Base-by-base conservation (phyloP, 2,113 vertebrate genomes). In the Trematocara macrostoma region DNA sequence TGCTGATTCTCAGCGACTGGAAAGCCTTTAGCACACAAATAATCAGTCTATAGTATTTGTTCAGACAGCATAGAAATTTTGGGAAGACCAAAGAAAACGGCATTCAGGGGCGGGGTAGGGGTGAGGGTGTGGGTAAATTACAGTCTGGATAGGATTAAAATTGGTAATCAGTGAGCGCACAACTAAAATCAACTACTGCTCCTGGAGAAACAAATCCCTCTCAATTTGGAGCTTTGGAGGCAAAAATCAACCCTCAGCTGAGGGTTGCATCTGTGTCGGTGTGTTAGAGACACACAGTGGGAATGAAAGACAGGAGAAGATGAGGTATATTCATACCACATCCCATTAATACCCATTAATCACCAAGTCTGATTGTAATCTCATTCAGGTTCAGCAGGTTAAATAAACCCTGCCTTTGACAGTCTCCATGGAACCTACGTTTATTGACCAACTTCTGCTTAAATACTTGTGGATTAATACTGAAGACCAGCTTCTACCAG, bases 321-420 rank as follows among this genome's bases (percentile, higher is more conserved):
- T 31, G 40, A 52, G 49, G 56, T 20, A 31, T 64, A 64, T 53
- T 81, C 29, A 85, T 80, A 38, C 20, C 49, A n/a, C 61, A 83
- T 16, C 64, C 35, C 76, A 88, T 90, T 82, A 91, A 88, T 91
- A 82, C 20, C 42, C 81, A 88, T 91, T 82, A 90, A 88, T 92
- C 84, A 84, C 79, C 55, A 82, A 49, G 64, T 88, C 69, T 79
- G 82, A 89, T 35, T 87, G 40, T 82, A 84, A 91, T 91, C 91
- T 92, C 83, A 29, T 64, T 84, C 34, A 88, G 35, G 81, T 81
- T 89, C 87, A 82, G 69, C 23, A 74, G 47, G 74, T 87, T 84
- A 79, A 57, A 78, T 84, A 84, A 84, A 81, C 61, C 78, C 56
- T 83, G 29, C 45, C 56, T 67, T 18, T 79, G 47, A 14, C 18